Percentiles rank a stretch among this genome's conserved stretches.
Conservation (phyloP, 2,888 invertebrate species). For the Argyra leucocephala region DNA sequence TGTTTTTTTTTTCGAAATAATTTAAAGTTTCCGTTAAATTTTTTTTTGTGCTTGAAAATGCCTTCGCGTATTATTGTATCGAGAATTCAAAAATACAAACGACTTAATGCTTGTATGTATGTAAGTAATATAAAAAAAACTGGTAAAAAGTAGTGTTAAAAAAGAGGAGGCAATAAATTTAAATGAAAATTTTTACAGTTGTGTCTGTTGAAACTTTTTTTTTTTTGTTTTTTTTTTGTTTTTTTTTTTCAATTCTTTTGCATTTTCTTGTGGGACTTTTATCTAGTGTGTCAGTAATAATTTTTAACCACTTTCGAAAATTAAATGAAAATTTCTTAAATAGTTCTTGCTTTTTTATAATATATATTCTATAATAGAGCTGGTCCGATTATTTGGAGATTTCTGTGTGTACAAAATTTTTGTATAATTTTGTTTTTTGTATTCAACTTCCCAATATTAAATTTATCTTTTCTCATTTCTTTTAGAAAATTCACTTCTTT, state of each 20-base stretch:
- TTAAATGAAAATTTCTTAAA: background rate
- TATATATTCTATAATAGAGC: too few species aligned
- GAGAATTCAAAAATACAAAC: background rate
- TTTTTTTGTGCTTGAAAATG: background rate
- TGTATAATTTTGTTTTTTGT: too few species aligned
- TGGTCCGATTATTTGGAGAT: too few species aligned
- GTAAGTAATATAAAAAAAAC: background rate
- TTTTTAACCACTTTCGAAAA: constrained; percentile 4
- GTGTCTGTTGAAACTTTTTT: background rate
- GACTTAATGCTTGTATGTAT: background rate
- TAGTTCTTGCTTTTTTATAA: too few species aligned
- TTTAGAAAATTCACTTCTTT: too few species aligned
- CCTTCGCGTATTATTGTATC: background rate
- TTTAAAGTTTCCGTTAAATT: background rate
- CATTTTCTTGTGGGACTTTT: background rate
- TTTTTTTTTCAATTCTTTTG: too few species aligned
- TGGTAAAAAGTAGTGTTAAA: background rate
- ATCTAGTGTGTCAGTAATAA: constrained; percentile 3
- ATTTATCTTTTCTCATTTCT: too few species aligned
- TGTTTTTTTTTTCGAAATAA: background rate
- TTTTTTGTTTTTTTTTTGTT: background rate
- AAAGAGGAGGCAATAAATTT: background rate
- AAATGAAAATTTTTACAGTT: background rate
- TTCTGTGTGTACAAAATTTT: too few species aligned
- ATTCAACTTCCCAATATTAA: too few species aligned